Evolutionary conservation across 2,888 invertebrate species (phyloP).

Genomic region (Temnothorax ravouxi): DNA sequence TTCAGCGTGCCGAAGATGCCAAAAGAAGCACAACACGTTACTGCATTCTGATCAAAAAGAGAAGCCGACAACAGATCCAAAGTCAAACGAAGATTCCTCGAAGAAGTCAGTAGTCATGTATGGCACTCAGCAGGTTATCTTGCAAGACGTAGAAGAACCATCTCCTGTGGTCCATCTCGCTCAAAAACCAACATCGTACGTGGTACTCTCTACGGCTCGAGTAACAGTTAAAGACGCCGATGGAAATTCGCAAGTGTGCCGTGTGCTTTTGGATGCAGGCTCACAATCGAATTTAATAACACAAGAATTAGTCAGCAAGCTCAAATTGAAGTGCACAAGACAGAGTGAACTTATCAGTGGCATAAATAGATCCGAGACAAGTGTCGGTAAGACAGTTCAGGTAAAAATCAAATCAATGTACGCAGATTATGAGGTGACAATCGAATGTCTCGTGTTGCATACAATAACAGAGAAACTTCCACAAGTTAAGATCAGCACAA

Average conservation of each 20-base stretch:
- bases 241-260: neutral
- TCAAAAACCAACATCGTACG: neutral
- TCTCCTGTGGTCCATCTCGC: rapidly evolving
- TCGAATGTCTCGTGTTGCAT: neutral
- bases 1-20: neutral
- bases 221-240: neutral
- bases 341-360: neutral
- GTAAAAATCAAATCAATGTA: neutral
- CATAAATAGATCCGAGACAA: neutral
- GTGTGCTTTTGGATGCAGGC: neutral
- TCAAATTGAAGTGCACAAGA: neutral
- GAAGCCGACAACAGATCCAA: neutral
- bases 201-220: neutral
- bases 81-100: no score
- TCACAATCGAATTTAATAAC: neutral
- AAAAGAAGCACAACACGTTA: neutral
- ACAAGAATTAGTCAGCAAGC: neutral
- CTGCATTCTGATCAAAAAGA: neutral
- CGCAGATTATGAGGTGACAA: neutral
- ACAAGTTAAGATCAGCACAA: neutral
- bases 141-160: neutral
- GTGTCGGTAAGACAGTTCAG: neutral
- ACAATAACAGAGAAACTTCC: neutral
- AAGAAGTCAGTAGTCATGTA: neutral
- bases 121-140: no score